Evolutionary conservation across 2,888 invertebrate species (phyloP), one percentile per base, ranked within the genome.

Genomic region (Incurvaria masculella): DNA sequence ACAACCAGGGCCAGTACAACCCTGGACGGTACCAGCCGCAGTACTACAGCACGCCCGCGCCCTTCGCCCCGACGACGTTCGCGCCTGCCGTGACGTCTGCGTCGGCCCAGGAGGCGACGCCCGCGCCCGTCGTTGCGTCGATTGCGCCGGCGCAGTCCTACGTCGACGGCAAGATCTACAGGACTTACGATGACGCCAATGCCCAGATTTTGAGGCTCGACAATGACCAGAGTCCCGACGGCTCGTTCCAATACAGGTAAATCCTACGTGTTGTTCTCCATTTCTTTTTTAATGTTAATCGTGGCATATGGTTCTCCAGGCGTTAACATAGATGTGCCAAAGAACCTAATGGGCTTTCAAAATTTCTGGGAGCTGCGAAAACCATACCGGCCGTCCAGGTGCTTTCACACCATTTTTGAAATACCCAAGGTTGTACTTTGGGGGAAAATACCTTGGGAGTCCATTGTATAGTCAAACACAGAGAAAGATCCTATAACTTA

Each of bases 221-320:
- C 21, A 71, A 66, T 46, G 74, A 76, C 11, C 58, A 66, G 26
- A 60, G 59, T 33, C 72, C 73, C 18, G 81, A 82, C 52, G 82
- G 82, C 49, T 66, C 65, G 50, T 82, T 71, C 64, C 64, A 56
- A 53, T 80, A 78, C 59, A 61, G 59, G 82, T 82, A 63, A 69
- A 69, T 65, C 50, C n/a, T n/a, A n/a, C n/a, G n/a, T n/a, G n/a
- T n/a, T n/a, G n/a, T n/a, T n/a, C n/a, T n/a, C n/a, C 17, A 40
- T 52, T 48, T 49, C 47, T 47, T 23, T 16, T 2, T 49, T 50
- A 54, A 49, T 50, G 50, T 53, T 50, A 49, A 46, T 51, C 53
- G 44, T 50, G 52, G 54, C 52, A 39, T 42, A 39, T 48, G 51
- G 44, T 49, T 53, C 55, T 51, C 50, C 52, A 49, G 51, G 49